A percentile compares a stretch with the other conserved stretches of the same genome.
These are phyloP conservation scores for Ciona savignyi DNA, from an alignment of 23 tunicate species.

Conservation along the genomic window DNA sequence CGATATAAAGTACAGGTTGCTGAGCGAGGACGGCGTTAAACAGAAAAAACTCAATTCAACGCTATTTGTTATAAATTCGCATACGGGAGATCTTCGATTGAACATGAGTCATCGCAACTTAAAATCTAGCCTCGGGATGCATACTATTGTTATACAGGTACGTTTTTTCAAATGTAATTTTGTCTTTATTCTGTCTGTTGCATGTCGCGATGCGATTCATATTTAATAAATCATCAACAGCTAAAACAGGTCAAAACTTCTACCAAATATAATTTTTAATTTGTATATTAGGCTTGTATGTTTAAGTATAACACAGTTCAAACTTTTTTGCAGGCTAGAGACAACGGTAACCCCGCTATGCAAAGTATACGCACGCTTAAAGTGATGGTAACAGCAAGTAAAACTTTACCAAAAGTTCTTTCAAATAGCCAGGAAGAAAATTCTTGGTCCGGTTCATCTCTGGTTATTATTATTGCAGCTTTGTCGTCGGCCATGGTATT, in stretches of 20 bases:
- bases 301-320: too few relatives aligned
- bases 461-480: slow-evolving; percentile 16
- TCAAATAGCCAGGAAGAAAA: neutral
- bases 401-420: slow-evolving; percentile 8
- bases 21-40: slow-evolving; percentile 10
- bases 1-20: slow-evolving; percentile 4
- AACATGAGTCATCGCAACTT: slow-evolving; percentile 19
- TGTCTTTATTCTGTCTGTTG: too few relatives aligned
- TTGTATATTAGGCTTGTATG: too few relatives aligned
- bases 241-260: too few relatives aligned
- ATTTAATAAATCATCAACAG: too few relatives aligned
- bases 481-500: slow-evolving; percentile 3
- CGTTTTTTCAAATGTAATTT: neutral
- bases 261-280: too few relatives aligned
- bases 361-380: slow-evolving; percentile 3
- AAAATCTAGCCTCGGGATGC: slow-evolving; percentile 10
- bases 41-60: neutral
- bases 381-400: slow-evolving; percentile 18
- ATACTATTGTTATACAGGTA: slow-evolving; percentile 18
- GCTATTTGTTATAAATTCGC: slow-evolving; percentile 21
- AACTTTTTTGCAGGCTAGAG: slow-evolving; percentile 29
- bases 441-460: neutral
- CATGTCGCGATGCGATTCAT: too few relatives aligned
- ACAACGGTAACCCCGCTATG: slow-evolving; percentile 13
- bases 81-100: slow-evolving; percentile 27